A percentile compares a stretch with the other conserved stretches of the same genome.
Evolutionary conservation across 2,797 vertebrate genomes (phyloP).

Genomic region (Carcharodon carcharias): DNA sequence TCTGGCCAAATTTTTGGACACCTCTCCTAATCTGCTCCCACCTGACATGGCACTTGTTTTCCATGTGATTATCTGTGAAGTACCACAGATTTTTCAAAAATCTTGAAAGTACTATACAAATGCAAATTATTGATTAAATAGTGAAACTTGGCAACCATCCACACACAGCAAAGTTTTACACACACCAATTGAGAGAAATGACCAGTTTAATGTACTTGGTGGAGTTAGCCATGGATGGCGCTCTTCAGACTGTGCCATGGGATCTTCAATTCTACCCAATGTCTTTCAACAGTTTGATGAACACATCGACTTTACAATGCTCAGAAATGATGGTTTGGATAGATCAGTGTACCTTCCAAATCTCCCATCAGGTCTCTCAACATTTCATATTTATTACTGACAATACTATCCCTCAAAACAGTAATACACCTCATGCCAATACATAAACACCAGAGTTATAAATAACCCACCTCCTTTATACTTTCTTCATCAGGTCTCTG

Average conservation of each 20-base stretch:
- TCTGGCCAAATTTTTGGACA: neutral
- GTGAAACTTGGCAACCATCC: neutral
- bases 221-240: neutral
- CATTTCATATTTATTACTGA: neutral
- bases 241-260: neutral
- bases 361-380: neutral
- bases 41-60: neutral
- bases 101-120: neutral
- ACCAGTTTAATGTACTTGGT: neutral
- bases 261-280: neutral
- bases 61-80: neutral
- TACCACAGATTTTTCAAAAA: neutral
- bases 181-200: neutral
- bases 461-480: constrained; percentile 73
- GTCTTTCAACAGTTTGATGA: neutral
- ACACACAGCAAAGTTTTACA: neutral
- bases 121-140: neutral
- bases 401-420: neutral
- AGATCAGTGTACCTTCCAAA: neutral
- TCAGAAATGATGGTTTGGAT: neutral
- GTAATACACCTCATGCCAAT: neutral
- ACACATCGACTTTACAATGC: neutral
- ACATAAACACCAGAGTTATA: neutral
- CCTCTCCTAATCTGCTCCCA: neutral
- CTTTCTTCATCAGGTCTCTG: constrained; percentile 88